Percentiles rank a stretch among this genome's conserved stretches.
Evolutionary conservation across 2,888 invertebrate species (phyloP).

Genomic region (Heliconius aoede): DNA sequence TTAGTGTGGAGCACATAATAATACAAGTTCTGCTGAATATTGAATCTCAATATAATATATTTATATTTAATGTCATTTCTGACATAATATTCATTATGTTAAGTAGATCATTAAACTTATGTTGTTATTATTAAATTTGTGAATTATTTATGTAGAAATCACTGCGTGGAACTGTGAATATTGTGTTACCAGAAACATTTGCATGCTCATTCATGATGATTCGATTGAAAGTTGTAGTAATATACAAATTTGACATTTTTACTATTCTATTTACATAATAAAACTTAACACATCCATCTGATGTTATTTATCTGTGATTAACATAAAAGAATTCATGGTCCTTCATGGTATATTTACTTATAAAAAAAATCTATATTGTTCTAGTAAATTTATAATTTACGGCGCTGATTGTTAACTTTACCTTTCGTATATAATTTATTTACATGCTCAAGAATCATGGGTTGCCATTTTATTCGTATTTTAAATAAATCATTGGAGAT

Average conservation of each 20-base stretch:
- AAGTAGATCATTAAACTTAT: conserved; percentile 16
- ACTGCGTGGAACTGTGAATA: conserved; percentile 8
- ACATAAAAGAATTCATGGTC: not conserved
- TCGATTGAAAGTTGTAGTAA: conserved; percentile 11
- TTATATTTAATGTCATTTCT: conserved; percentile 11
- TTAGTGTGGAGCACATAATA: not conserved
- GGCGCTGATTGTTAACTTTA: conserved; percentile 4
- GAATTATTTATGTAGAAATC: conserved; percentile 11
- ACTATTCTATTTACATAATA: conserved; percentile 25
- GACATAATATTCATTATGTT: conserved; percentile 9
- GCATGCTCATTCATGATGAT: not conserved
- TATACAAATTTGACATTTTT: conserved; percentile 19
- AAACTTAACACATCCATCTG: not conserved
- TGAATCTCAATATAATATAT: conserved; percentile 27
- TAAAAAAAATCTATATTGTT: conserved; percentile 12
- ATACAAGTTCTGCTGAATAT: not conserved
- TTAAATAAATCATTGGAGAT: conserved; percentile 5
- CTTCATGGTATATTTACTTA: conserved; percentile 15
- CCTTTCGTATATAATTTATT: conserved; percentile 6
- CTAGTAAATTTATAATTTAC: conserved; percentile 12
- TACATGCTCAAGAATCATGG: conserved; percentile 13
- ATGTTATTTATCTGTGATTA: conserved; percentile 18
- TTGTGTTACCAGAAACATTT: conserved; percentile 15
- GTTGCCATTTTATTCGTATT: conserved; percentile 4
- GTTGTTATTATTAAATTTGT: conserved; percentile 12